A percentile compares a stretch with the other conserved stretches of the same genome.
Evolutionary conservation across 2,888 invertebrate species (phyloP).

Genomic region (Xylophagus ater): DNA sequence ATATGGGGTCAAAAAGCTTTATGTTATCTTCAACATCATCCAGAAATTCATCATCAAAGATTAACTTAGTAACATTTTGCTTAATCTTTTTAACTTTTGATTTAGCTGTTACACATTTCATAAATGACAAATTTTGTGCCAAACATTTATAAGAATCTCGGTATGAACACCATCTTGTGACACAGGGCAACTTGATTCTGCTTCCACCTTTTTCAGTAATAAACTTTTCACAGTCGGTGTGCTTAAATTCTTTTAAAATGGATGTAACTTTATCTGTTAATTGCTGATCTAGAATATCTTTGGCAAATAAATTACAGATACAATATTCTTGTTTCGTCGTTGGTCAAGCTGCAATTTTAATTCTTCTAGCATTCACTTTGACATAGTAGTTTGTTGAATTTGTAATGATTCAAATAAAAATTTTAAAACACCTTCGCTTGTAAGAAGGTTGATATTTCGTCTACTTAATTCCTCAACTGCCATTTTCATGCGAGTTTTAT

Average conservation of each 20-base stretch:
- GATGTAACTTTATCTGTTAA: slow-evolving; percentile 14
- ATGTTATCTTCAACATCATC: slow-evolving; percentile 8
- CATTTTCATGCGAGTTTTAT: too few species aligned
- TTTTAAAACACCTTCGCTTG: too few species aligned
- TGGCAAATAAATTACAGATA: too few species aligned
- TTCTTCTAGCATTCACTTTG: too few species aligned
- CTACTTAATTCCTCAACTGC: too few species aligned
- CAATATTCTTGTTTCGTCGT: too few species aligned
- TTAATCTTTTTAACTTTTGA: slow-evolving; percentile 2
- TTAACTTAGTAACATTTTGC: neutral
- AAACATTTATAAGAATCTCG: slow-evolving; percentile 6
- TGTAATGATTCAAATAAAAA: too few species aligned
- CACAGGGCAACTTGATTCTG: slow-evolving; percentile 15
- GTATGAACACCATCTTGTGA: too few species aligned
- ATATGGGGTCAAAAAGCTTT: slow-evolving; percentile 9
- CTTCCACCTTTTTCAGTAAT: slow-evolving; percentile 12
- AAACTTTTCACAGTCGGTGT: slow-evolving; percentile 14
- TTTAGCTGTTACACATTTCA: slow-evolving; percentile 4
- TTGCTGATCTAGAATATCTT: slow-evolving; percentile 16
- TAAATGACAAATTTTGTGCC: slow-evolving; percentile 6
- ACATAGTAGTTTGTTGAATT: too few species aligned
- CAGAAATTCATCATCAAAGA: slow-evolving; percentile 12
- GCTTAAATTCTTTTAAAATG: slow-evolving; percentile 16
- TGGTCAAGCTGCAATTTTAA: too few species aligned
- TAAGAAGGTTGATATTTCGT: too few species aligned